phyloP scores from a whole-genome alignment of 2,797 vertebrate genomes.

The Masticophis lateralis region DNA sequence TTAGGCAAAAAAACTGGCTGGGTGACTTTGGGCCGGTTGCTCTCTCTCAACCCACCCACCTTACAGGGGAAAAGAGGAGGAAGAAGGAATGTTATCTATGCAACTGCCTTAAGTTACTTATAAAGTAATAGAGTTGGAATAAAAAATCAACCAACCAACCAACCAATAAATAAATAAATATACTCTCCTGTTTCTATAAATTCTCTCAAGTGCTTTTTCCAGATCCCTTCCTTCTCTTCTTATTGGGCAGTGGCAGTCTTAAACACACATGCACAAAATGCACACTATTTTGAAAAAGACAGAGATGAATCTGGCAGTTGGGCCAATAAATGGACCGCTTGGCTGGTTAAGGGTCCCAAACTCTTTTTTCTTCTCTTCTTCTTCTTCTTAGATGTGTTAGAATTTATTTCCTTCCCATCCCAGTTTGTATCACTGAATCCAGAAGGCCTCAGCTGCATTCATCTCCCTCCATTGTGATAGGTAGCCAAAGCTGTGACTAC shows the following conservation, averaged over 20 bases:
- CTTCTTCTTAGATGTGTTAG: not conserved
- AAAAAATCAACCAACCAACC: not conserved
- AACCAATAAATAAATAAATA: not conserved
- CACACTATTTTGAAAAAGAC: not conserved
- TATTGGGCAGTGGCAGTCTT: not conserved
- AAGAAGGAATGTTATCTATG: not conserved
- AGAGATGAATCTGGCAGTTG: not conserved
- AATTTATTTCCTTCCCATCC: not conserved
- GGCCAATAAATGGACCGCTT: not conserved
- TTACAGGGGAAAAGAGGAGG: not conserved
- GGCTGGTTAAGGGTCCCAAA: not conserved
- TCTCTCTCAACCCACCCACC: not conserved
- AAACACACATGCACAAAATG: not conserved
- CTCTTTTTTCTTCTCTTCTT: not conserved
- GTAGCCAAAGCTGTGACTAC: not conserved
- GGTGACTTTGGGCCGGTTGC: no score
- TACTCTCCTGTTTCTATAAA: not conserved
- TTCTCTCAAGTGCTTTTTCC: not conserved
- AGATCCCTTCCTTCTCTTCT: not conserved
- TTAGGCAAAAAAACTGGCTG: no score
- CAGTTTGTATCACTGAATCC: not conserved
- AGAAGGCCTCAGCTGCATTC: not conserved
- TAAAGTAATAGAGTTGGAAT: not conserved
- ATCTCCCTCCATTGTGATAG: not conserved
- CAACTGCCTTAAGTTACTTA: not conserved